phyloP scores from a whole-genome alignment of 2,113 vertebrate species.

The Motacilla tschutschensis region DNA sequence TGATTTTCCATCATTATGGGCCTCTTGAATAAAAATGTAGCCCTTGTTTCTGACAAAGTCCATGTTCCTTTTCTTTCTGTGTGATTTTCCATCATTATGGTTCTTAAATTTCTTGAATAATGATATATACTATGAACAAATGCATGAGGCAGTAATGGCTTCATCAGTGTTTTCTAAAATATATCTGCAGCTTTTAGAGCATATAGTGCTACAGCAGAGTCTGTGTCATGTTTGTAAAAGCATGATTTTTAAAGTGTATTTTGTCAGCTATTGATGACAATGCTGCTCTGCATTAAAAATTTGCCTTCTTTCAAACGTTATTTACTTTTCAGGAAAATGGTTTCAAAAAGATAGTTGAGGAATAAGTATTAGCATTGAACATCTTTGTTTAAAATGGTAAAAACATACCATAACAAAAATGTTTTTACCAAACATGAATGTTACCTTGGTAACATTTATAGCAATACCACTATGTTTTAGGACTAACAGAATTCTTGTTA shows the following conservation, averaged over 20 bases:
- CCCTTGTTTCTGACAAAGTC: slow-evolving; percentile 80
- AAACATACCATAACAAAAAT: background rate
- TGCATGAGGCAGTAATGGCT: slow-evolving; percentile 74
- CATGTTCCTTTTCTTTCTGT: slow-evolving; percentile 77
- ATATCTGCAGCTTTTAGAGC: slow-evolving; percentile 57
- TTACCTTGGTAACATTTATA: background rate
- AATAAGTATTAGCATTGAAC: background rate
- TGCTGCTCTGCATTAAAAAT: slow-evolving; percentile 58
- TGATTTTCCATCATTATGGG: slow-evolving; percentile 82
- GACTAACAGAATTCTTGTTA: background rate
- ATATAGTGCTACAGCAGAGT: slow-evolving; percentile 18
- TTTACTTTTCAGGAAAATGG: slow-evolving; percentile 22
- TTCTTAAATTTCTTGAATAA: slow-evolving; percentile 85
- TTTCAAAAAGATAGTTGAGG: background rate
- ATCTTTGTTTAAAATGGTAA: slow-evolving; percentile 13
- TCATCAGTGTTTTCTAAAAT: slow-evolving; percentile 78
- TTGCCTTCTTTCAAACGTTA: slow-evolving; percentile 23
- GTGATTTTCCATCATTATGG: slow-evolving; percentile 82
- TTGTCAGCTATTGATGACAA: slow-evolving; percentile 33
- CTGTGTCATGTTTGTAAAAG: slow-evolving; percentile 59
- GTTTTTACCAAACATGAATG: no score
- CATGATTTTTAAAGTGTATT: slow-evolving; percentile 61
- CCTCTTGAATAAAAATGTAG: slow-evolving; percentile 86
- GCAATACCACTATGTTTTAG: background rate
- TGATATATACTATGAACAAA: slow-evolving; percentile 80